Evolutionary conservation across 2,888 invertebrate genomes (phyloP).

Genomic region (Caenorhabditis virilis): DNA sequence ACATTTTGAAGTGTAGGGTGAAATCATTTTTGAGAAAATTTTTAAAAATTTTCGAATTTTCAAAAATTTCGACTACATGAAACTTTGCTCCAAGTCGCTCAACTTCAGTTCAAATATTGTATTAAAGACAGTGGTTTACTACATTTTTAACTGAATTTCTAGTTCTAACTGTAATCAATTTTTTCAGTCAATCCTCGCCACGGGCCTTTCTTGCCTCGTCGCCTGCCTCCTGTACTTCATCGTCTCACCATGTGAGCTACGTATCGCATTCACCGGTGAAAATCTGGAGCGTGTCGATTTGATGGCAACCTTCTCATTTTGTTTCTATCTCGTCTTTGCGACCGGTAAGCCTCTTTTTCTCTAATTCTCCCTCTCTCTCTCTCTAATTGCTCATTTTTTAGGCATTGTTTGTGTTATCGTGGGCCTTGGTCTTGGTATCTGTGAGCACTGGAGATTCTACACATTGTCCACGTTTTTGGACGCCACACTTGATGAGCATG

Average conservation of each 20-base stretch:
- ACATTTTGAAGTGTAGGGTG: no score
- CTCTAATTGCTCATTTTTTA: conserved; percentile 9
- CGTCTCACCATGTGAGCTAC: conserved; percentile 56
- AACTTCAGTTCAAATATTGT: no score
- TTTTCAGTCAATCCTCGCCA: conserved; percentile 37
- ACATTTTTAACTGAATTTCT: no score
- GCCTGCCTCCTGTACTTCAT: conserved; percentile 55
- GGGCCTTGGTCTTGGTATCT: conserved; percentile 47
- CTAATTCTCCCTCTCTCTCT: not conserved
- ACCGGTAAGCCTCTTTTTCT: conserved; percentile 42
- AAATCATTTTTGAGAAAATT: not conserved
- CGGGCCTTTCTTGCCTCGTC: conserved; percentile 55
- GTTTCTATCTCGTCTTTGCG: conserved; percentile 61
- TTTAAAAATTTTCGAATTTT: not conserved
- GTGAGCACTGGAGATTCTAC: conserved; percentile 62
- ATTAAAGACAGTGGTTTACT: no score
- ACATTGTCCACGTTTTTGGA: conserved; percentile 62
- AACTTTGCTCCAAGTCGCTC: no score
- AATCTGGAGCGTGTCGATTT: conserved; percentile 50
- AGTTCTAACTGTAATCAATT: no score
- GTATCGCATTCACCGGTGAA: conserved; percentile 58
- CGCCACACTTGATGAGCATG: conserved; percentile 58
- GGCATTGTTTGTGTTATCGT: conserved; percentile 56
- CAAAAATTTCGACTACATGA: no score
- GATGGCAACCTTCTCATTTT: conserved; percentile 56